A percentile compares a stretch with the other conserved stretches of the same genome.
Conservation (phyloP, 2,113 vertebrate species). For the Grammomys surdaster region DNA sequence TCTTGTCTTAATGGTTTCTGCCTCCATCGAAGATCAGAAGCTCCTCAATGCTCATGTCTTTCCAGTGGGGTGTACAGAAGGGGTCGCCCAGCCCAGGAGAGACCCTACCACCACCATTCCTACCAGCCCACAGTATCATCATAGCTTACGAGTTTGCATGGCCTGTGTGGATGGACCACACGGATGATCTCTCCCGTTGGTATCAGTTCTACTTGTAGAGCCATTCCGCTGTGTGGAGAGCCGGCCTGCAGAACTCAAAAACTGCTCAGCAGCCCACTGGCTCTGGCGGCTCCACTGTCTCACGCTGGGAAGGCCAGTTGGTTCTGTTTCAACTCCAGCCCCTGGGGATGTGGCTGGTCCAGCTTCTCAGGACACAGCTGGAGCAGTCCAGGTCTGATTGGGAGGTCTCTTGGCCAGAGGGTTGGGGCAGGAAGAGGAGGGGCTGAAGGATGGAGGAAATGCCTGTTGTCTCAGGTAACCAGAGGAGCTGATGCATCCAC, state of each 20-base stretch:
- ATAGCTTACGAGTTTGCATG: conserved; percentile 86
- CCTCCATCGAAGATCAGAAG: background rate
- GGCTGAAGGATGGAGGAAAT: conserved; percentile 83
- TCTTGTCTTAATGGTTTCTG: background rate
- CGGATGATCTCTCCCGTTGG: conserved; percentile 89
- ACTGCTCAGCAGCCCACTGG: conserved; percentile 7
- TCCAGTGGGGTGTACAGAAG: background rate
- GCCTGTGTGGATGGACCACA: conserved; percentile 80
- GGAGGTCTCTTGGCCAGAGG: conserved; percentile 78
- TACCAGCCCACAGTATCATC: conserved; percentile 48
- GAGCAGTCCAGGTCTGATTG: conserved; percentile 81
- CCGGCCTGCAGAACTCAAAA: conserved; percentile 47
- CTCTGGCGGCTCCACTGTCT: conserved; percentile 67
- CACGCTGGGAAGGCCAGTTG: conserved; percentile 79
- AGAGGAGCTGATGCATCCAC: conserved; percentile 60
- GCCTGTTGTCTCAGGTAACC: conserved; percentile 82
- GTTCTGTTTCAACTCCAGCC: conserved; percentile 83
- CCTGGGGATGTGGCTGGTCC: conserved; percentile 78
- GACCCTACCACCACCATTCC: conserved; percentile 25
- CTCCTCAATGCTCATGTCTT: conserved; percentile 15
- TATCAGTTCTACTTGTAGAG: conserved; percentile 84
- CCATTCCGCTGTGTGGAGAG: conserved; percentile 80
- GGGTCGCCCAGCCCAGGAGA: background rate
- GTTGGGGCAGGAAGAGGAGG: conserved; percentile 80
- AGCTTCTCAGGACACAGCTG: conserved; percentile 82